Base-by-base conservation (phyloP, 2,797 vertebrate species). In the Emys orbicularis region DNA sequence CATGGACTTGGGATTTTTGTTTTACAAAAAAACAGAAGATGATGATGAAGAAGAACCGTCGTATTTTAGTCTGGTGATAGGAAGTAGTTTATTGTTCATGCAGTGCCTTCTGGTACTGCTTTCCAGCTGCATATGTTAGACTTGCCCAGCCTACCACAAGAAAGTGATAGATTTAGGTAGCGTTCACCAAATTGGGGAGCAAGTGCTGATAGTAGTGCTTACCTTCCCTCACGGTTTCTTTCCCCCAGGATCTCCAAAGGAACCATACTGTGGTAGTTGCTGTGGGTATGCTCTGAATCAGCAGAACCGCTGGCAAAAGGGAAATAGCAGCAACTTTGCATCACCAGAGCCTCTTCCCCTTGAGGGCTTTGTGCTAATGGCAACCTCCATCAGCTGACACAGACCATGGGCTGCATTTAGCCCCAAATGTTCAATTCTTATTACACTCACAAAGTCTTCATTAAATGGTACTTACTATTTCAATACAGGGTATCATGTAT, bases 241-340 rank as follows among this genome's bases (percentile, higher is more conserved):
- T 77, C 83, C 95, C 91, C 89, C 50, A 86, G 72, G 95, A 93
- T 54, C 84, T 88, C 61, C 49, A 89, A 92, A n/a, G 90, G 89
- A 92, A 90, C 83, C 90, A 44, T 94, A 94, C 91, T 95, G 91
- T 81, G 94, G 89, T 83, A 94, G 94, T 88, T 93, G 94, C 93
- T 11, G 74, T 92, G 94, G 84, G 93, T 95, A 96, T 96, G 97
- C 76, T 96, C 95, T 96, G 97, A 96, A 96, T 97, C 96, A 97
- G 96, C 97, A 97, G 92, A 94, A 93, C 44, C 54, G 85, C 79
- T 9, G 93, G 89, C 76, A 91, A 97, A 96, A 95, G 95, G 92
- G 94, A 97, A 97, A 96, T 86, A 97, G 96, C 92, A 97, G 94
- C 94, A 96, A 96, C 94, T 97, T 97, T 97, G 95, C 96, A 97